phyloP scores from a whole-genome alignment of 2,113 vertebrate genomes.

The Plotosus lineatus region DNA sequence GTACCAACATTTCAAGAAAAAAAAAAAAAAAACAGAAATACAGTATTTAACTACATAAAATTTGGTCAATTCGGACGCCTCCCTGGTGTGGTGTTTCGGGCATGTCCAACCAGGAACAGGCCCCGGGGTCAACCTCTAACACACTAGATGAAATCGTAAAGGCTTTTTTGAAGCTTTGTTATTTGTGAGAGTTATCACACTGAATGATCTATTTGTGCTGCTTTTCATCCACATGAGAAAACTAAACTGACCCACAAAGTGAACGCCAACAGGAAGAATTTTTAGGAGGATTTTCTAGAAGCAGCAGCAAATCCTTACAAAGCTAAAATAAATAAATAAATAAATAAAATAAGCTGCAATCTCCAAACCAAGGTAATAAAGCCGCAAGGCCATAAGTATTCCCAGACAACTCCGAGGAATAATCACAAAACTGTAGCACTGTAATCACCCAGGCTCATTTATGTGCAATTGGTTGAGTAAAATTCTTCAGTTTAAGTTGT shows the following conservation, averaged over 20 bases:
- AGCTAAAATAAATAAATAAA: background rate
- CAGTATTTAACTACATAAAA: no score
- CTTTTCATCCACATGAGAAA: background rate
- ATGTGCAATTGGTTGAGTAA: background rate
- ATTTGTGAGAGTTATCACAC: background rate
- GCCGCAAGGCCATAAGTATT: background rate
- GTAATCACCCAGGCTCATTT: background rate
- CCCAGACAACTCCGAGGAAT: background rate
- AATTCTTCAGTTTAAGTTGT: background rate
- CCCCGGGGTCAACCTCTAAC: no score
- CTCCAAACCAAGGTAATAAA: background rate
- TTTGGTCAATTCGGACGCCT: no score
- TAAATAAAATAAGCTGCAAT: background rate
- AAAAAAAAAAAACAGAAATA: no score
- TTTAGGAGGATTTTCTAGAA: background rate
- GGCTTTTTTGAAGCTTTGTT: background rate
- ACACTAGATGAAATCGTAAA: no score
- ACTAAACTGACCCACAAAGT: background rate
- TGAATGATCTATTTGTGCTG: background rate
- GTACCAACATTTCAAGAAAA: no score
- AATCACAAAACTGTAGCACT: background rate
- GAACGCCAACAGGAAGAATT: background rate
- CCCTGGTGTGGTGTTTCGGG: no score
- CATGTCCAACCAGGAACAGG: no score
- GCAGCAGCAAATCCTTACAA: background rate